A percentile compares a stretch with the other conserved stretches of the same genome.
phyloP scores from a whole-genome alignment of 2,888 invertebrate species.

The Campoletis raptor region DNA sequence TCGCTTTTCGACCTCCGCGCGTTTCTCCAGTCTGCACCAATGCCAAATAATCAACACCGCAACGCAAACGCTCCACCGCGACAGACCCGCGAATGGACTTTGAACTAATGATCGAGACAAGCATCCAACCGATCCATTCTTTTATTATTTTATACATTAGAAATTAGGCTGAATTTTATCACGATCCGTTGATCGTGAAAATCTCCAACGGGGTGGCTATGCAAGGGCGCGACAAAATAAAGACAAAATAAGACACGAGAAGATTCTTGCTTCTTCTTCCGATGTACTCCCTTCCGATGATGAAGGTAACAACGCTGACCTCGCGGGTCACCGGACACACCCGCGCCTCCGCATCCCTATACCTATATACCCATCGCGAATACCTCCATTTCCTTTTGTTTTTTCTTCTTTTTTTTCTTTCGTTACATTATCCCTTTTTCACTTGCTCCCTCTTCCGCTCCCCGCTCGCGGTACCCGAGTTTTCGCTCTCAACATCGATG shows the following conservation, averaged over 20 bases:
- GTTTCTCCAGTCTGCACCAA: slow-evolving; percentile 4
- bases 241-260: slow-evolving; percentile 19
- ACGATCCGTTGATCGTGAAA: background rate
- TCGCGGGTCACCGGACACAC: slow-evolving; percentile 78
- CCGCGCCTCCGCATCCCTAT: slow-evolving; percentile 71
- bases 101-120: background rate
- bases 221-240: slow-evolving; percentile 35
- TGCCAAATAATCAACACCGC: slow-evolving; percentile 14
- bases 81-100: background rate
- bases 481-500: slow-evolving; percentile 29
- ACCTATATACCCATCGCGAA: slow-evolving; percentile 11
- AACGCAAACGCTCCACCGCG: background rate
- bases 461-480: background rate
- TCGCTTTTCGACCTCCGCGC: slow-evolving; percentile 33
- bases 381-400: slow-evolving; percentile 23
- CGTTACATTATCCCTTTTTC: slow-evolving; percentile 48
- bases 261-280: slow-evolving; percentile 46
- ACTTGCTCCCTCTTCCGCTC: slow-evolving; percentile 34
- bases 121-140: no score
- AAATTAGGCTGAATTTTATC: no score
- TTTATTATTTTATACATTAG: no score
- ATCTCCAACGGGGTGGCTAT: slow-evolving; percentile 9
- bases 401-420: slow-evolving; percentile 47
- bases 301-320: slow-evolving; percentile 82
- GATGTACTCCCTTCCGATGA: slow-evolving; percentile 76